Conservation (phyloP, 2,113 vertebrate species). For the Hydrolagus affinis region DNA sequence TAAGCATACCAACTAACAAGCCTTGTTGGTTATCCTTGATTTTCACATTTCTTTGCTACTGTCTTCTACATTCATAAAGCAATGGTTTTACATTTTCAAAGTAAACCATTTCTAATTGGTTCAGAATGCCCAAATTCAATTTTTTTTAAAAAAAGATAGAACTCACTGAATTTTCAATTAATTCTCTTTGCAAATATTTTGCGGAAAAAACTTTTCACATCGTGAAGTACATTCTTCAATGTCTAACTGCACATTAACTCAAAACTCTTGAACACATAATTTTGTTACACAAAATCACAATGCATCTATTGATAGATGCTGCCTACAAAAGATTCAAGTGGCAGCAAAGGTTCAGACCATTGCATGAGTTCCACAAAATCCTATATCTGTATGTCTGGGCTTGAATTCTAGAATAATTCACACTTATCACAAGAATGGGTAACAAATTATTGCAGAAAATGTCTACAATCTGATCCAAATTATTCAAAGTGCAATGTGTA, state of each 20-base stretch:
- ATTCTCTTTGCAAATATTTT: neutral
- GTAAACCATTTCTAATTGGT: too few relatives aligned
- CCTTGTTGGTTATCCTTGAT: too few relatives aligned
- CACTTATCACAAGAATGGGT: conserved; percentile 9
- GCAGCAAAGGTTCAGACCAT: neutral
- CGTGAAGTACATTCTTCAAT: neutral
- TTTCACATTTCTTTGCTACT: too few relatives aligned
- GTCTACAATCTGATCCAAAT: conserved; percentile 2
- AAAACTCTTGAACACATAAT: neutral
- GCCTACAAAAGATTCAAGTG: neutral
- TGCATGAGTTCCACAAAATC: neutral
- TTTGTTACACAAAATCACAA: neutral
- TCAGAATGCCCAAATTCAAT: neutral
- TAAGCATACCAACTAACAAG: too few relatives aligned
- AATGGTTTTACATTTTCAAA: too few relatives aligned
- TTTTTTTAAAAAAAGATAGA: neutral
- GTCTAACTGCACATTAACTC: neutral
- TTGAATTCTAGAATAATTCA: conserved; percentile 13
- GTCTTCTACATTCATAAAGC: too few relatives aligned
- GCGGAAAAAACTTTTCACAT: neutral
- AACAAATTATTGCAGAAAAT: conserved; percentile 5
- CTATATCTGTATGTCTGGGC: neutral
- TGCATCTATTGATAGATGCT: neutral
- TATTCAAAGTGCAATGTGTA: neutral
- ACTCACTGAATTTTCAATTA: neutral